A percentile compares a stretch with the other conserved stretches of the same genome.
Evolutionary conservation across 2,113 vertebrate species (phyloP).

Genomic region (Galemys pyrenaicus): DNA sequence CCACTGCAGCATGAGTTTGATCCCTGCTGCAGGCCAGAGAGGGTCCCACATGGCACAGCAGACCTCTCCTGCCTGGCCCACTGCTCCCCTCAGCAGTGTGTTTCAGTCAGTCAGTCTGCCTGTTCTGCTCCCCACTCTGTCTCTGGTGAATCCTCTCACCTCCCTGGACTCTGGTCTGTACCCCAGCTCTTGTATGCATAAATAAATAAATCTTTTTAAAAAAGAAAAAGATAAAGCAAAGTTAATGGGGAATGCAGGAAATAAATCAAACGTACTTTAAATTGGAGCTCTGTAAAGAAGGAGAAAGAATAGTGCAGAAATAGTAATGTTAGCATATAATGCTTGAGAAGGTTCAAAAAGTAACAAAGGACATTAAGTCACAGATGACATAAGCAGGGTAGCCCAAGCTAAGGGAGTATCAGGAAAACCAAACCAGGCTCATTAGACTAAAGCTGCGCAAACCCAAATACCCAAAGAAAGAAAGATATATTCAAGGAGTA

Average conservation of each 20-base stretch:
- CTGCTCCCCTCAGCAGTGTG: too few species aligned
- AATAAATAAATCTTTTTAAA: too few species aligned
- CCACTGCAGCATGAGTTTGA: too few species aligned
- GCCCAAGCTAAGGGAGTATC: background rate
- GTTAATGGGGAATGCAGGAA: background rate
- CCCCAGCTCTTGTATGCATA: too few species aligned
- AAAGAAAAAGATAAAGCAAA: background rate
- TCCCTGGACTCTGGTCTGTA: too few species aligned
- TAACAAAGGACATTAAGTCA: background rate
- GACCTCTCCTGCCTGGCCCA: too few species aligned
- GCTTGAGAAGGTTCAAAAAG: background rate
- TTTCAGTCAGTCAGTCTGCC: too few species aligned
- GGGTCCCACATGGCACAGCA: too few species aligned
- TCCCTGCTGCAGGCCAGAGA: too few species aligned
- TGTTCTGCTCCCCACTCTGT: too few species aligned
- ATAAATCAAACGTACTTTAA: background rate
- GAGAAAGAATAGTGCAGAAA: background rate
- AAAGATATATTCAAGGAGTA: background rate
- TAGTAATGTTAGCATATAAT: background rate
- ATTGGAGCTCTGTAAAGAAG: background rate
- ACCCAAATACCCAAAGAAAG: background rate
- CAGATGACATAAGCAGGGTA: background rate
- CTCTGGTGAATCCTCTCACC: too few species aligned
- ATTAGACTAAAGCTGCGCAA: background rate
- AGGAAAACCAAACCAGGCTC: background rate